phyloP scores from a whole-genome alignment of 2,113 vertebrate genomes.

The Sterrhoptilus dennistouni region DNA sequence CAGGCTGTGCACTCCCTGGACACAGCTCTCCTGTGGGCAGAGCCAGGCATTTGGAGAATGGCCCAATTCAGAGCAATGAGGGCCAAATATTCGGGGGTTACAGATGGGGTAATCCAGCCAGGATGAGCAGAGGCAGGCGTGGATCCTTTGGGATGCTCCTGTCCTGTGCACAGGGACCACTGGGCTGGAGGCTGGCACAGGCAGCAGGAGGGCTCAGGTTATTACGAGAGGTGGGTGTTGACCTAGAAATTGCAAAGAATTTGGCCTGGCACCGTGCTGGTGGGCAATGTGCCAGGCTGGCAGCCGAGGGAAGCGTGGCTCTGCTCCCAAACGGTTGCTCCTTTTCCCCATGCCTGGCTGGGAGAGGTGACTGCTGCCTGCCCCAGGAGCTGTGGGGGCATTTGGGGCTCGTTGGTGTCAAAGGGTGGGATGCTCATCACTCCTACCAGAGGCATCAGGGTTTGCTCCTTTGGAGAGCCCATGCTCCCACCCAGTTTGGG shows the following conservation, averaged over 20 bases:
- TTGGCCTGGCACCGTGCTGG: background rate
- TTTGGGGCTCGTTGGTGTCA: background rate
- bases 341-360: background rate
- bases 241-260: conserved; percentile 56
- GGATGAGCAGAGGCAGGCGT: rapidly evolving
- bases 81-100: rapidly evolving
- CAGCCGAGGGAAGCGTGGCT: rapidly evolving
- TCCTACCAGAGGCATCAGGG: background rate
- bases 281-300: background rate
- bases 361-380: background rate
- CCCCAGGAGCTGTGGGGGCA: background rate
- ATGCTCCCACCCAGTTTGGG: rapidly evolving
- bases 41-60: background rate
- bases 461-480: background rate
- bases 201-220: background rate
- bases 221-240: background rate
- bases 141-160: background rate
- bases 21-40: background rate
- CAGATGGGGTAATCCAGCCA: background rate
- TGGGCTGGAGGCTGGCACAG: background rate
- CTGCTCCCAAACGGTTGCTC: rapidly evolving
- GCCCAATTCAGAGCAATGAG: rapidly evolving
- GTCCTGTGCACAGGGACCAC: rapidly evolving
- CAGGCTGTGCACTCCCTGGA: background rate
- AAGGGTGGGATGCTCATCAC: background rate